These are phyloP conservation scores for Amazona finschi DNA, from an alignment of 2,797 vertebrate species.

Conservation along the genomic window DNA sequence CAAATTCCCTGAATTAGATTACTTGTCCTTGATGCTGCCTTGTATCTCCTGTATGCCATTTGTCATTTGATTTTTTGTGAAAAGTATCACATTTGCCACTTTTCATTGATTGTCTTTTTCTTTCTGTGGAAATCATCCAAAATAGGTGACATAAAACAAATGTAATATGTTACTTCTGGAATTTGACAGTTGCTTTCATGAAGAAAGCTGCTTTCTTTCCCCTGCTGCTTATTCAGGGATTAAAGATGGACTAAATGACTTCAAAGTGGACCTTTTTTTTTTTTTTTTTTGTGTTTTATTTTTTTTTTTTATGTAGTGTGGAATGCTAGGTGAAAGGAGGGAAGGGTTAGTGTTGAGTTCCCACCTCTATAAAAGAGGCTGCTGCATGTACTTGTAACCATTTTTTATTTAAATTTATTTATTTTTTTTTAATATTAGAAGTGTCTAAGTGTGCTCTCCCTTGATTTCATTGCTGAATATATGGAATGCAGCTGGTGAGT, in stretches of 20 bases:
- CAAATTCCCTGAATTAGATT: not conserved
- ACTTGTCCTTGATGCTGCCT: not conserved
- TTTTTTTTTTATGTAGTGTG: not conserved
- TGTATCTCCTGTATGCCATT: not conserved
- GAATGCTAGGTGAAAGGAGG: not conserved
- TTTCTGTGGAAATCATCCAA: not conserved
- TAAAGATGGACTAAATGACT: not conserved
- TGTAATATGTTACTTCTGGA: not conserved
- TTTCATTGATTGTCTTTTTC: not conserved
- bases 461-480: not conserved
- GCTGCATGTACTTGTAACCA: not conserved
- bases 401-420: not conserved
- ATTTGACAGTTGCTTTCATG: not conserved
- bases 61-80: not conserved
- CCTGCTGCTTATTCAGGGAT: not conserved
- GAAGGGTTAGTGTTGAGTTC: not conserved
- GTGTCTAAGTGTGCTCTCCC: not conserved
- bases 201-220: not conserved
- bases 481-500: not conserved
- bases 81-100: not conserved
- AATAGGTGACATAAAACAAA: not conserved
- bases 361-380: not conserved
- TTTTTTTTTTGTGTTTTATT: too few species aligned
- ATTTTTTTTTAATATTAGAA: not conserved
- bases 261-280: not conserved